Evolutionary conservation across 2,797 vertebrate species (phyloP).

Genomic region (Pantherophis vulpinus): DNA sequence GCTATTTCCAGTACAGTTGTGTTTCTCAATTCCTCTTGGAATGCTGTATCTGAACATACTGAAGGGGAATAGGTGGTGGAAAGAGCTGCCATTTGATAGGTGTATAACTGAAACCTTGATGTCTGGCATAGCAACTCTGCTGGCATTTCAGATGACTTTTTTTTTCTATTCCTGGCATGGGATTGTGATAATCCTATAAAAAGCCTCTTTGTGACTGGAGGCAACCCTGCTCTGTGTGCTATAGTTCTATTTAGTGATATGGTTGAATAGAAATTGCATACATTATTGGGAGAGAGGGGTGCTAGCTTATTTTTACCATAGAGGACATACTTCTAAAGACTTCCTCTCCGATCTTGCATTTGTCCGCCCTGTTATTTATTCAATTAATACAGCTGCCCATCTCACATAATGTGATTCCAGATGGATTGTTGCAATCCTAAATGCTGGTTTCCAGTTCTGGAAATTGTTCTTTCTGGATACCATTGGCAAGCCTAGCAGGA

Average conservation of each 20-base stretch:
- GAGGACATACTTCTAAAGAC: background rate
- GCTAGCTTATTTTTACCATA: background rate
- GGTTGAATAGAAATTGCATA: background rate
- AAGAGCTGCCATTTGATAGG: background rate
- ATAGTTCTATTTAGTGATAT: background rate
- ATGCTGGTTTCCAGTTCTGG: background rate
- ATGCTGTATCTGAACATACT: background rate
- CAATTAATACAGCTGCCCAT: background rate
- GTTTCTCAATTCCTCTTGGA: background rate
- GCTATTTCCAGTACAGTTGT: background rate
- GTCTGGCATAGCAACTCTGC: background rate
- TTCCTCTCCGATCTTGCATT: background rate
- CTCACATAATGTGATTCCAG: background rate
- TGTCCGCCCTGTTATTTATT: background rate
- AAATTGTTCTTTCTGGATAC: background rate
- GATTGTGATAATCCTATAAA: conserved; percentile 30
- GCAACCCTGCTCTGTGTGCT: background rate
- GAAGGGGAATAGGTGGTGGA: background rate
- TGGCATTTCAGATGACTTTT: background rate
- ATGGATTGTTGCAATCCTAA: background rate
- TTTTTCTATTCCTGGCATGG: conserved; percentile 13
- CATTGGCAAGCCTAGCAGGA: background rate
- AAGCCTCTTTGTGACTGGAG: background rate
- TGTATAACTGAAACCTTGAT: background rate
- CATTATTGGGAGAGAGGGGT: background rate